phyloP scores from a whole-genome alignment of 2,888 invertebrate species.

The Trichopria drosophilae region DNA sequence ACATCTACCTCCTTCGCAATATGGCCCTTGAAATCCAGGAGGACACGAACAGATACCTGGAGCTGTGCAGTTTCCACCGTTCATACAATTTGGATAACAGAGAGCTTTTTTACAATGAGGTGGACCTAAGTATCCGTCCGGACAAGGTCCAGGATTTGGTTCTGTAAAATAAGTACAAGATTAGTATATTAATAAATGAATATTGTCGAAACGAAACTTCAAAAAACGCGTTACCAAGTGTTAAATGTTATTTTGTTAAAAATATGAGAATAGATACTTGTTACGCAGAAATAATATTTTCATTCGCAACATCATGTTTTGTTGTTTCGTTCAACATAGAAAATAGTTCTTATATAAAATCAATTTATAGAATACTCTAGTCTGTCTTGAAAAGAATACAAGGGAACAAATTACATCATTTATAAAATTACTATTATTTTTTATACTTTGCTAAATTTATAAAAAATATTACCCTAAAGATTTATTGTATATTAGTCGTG shows the following conservation, averaged over 20 bases:
- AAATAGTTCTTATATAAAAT: conserved; percentile 23
- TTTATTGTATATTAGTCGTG: too few relatives aligned
- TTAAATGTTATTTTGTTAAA: neutral
- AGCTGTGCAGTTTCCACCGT: conserved; percentile 88
- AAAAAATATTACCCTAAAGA: too few relatives aligned
- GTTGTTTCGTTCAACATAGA: neutral
- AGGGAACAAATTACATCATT: too few relatives aligned
- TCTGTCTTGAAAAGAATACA: too few relatives aligned
- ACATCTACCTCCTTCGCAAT: conserved; percentile 83
- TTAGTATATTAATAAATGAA: neutral
- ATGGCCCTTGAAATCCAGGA: conserved; percentile 85
- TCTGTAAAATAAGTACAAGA: conserved; percentile 59
- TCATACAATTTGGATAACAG: conserved; percentile 91
- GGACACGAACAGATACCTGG: conserved; percentile 88
- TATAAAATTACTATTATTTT: too few relatives aligned
- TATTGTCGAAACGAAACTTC: neutral
- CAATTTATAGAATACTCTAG: too few relatives aligned
- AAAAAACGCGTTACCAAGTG: neutral
- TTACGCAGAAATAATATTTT: neutral
- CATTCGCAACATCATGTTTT: neutral
- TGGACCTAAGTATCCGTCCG: conserved; percentile 88
- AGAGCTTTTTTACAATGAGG: conserved; percentile 81
- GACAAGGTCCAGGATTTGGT: conserved; percentile 88
- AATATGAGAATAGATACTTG: neutral
- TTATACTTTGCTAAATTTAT: too few relatives aligned